Base-by-base conservation (phyloP, 2,888 invertebrate genomes). In the Apantesis nais region DNA sequence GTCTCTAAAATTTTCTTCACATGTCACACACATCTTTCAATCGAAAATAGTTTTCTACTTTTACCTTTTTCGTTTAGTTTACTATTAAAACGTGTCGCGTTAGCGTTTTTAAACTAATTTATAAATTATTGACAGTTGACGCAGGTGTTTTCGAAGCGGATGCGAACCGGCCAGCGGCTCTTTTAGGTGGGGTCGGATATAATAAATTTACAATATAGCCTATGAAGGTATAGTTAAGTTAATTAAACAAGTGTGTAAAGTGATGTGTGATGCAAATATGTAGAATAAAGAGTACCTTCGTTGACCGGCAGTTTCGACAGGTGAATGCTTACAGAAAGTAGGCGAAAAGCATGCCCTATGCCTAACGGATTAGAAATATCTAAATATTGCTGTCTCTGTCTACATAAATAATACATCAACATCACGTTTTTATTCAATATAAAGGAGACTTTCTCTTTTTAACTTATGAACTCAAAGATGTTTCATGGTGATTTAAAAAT, bases 121-220 rank as follows among this genome's bases (percentile, higher is more conserved):
- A 41, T 63, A 73, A 62, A 60, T 48, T 52, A 52, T 41, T 39
- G 74, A 48, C 75, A 48, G 73, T 76, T 74, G 69, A 74, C 65
- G 81, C 90, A 90, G 89, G 89, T 90, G 89, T 81, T 66, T 77
- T 73, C 67, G 68, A 71, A 80, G 81, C 86, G 88, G 86, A 85
- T 83, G 85, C 75, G 71, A 80, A 83, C 81, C 76, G 80, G 78
- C 77, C 74, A 80, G 67, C 67, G 72, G 76, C 73, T 71, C 74
- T 71, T 37, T 71, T 74, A 76, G 78, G 82, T 71, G 76, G 73
- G 80, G 83, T 87, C 85, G 88, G 89, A 88, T 86, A 85, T 84
- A 79, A 85, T 88, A 85, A 86, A 86, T 86, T 83, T 70, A 68
- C 80, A 78, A 81, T 83, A 83, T 73, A 69, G 69, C 68, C 75